A percentile compares a stretch with the other conserved stretches of the same genome.
phyloP scores from a whole-genome alignment of 2,113 vertebrate genomes.

The Gopherus flavomarginatus region DNA sequence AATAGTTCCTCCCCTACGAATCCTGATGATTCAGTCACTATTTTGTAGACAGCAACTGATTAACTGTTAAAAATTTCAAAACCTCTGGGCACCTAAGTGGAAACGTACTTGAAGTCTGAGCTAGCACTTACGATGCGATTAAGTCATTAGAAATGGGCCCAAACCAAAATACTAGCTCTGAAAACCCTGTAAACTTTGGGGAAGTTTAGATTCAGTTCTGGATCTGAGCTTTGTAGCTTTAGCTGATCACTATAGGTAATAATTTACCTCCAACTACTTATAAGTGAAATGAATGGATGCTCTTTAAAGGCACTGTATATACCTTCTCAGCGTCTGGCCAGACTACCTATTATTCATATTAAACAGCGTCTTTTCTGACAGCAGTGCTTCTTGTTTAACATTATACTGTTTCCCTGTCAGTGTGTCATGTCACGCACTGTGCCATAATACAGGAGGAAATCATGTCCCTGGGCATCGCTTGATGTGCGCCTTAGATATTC shows the following conservation, averaged over 20 bases:
- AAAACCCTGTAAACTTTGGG: neutral
- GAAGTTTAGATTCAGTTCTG: neutral
- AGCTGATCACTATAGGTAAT: neutral
- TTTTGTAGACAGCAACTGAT: neutral
- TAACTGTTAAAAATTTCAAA: slow-evolving; percentile 54
- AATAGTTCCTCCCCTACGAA: slow-evolving; percentile 24
- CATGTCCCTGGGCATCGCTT: neutral
- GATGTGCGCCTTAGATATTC: neutral
- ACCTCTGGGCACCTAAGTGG: slow-evolving; percentile 41
- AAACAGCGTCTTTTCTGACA: neutral
- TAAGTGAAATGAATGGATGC: neutral
- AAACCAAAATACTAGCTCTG: slow-evolving; percentile 35
- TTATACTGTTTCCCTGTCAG: slow-evolving; percentile 6
- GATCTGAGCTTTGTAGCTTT: neutral
- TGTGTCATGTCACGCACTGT: neutral
- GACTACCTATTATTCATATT: neutral
- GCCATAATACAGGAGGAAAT: neutral
- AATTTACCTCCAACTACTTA: neutral
- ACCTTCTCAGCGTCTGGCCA: neutral
- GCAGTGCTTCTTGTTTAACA: neutral
- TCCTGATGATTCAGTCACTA: neutral
- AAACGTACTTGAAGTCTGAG: slow-evolving; percentile 30
- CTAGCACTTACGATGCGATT: slow-evolving; percentile 29
- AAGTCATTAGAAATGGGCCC: neutral
- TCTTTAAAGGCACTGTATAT: neutral